These are phyloP conservation scores for Pandion haliaetus DNA, from an alignment of 2,113 vertebrate species.

Conservation along the genomic window DNA sequence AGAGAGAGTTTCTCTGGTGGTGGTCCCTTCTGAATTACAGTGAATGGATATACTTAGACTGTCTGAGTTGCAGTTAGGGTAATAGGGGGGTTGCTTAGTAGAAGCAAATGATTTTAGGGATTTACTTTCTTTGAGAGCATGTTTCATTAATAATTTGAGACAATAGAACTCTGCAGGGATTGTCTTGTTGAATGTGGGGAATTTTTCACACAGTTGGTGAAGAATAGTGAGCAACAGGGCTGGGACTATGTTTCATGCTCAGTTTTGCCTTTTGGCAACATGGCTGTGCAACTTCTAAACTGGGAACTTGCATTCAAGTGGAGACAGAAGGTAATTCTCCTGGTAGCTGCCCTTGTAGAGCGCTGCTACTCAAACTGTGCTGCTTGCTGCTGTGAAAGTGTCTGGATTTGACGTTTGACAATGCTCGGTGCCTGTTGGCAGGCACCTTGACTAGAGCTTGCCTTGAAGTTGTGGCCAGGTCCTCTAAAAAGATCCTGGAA, in stretches of 20 bases:
- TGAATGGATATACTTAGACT: background rate
- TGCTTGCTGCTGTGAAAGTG: background rate
- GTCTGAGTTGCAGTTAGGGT: background rate
- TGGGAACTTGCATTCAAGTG: background rate
- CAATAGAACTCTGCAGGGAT: slow-evolving; percentile 47
- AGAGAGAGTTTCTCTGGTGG: background rate
- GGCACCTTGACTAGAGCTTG: background rate
- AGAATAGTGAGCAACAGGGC: slow-evolving; percentile 7
- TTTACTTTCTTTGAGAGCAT: slow-evolving; percentile 53
- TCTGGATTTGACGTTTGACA: background rate
- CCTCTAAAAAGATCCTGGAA: background rate
- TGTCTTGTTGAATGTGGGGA: background rate
- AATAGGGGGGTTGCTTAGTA: slow-evolving; percentile 4
- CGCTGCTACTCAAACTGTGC: background rate
- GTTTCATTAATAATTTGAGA: slow-evolving; percentile 58
- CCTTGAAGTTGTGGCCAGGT: background rate
- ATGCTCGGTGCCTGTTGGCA: background rate
- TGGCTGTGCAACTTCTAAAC: background rate
- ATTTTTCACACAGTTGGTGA: slow-evolving; percentile 6
- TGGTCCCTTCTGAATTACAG: background rate
- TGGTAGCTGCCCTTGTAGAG: background rate
- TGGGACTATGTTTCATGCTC: background rate
- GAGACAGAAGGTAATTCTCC: background rate
- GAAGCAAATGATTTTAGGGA: slow-evolving; percentile 40
- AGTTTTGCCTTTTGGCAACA: background rate